These are phyloP conservation scores for Pristionchus entomophagus DNA, from an alignment of 2,888 invertebrate genomes.

Conservation along the genomic window DNA sequence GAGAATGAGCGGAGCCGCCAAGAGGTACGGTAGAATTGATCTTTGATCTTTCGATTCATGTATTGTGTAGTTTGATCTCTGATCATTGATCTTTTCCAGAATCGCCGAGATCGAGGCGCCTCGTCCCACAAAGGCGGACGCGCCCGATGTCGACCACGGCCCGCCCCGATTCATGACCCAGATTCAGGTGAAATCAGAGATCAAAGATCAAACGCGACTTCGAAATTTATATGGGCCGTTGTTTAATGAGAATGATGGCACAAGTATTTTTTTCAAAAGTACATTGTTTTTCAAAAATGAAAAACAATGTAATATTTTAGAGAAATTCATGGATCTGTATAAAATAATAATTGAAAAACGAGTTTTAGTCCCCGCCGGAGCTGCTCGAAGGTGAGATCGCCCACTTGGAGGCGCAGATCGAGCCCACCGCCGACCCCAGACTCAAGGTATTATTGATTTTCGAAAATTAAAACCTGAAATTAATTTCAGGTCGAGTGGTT, in stretches of 20 bases:
- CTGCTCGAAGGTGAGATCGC: slow-evolving; percentile 95
- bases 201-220: neutral
- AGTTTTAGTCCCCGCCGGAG: slow-evolving; percentile 81
- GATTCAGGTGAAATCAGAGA: slow-evolving; percentile 80
- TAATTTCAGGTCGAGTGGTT: slow-evolving; percentile 71
- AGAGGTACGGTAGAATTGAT: slow-evolving; percentile 54
- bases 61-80: slow-evolving; percentile 76
- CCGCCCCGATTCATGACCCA: slow-evolving; percentile 92
- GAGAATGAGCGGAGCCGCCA: slow-evolving; percentile 88
- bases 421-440: slow-evolving; percentile 91
- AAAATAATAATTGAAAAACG: neutral
- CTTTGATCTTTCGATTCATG: neutral
- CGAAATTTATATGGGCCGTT: neutral
- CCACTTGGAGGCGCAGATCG: slow-evolving; percentile 93
- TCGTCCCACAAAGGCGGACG: slow-evolving; percentile 59
- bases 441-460: slow-evolving; percentile 52
- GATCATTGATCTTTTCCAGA: slow-evolving; percentile 75
- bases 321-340: neutral
- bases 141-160: slow-evolving; percentile 82
- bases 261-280: neutral
- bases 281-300: too few species aligned
- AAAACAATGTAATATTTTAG: too few species aligned
- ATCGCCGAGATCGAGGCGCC: slow-evolving; percentile 74
- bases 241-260: neutral
- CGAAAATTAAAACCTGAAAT: neutral